These are phyloP conservation scores for Heliconius erato DNA, from an alignment of 2,888 invertebrate genomes.

Conservation along the genomic window DNA sequence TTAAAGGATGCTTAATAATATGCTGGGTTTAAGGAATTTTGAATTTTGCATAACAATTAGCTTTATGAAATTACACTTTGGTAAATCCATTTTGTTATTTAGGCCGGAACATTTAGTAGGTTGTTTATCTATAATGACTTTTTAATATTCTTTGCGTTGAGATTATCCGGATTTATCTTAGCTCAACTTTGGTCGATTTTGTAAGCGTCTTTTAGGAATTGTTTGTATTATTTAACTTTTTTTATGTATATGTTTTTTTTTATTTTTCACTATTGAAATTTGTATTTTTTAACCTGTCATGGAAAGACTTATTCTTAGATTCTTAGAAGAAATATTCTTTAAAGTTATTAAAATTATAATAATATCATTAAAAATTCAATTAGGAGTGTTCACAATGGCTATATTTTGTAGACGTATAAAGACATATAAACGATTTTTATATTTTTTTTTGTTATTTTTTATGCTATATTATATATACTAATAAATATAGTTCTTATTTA, in stretches of 20 bases:
- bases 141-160: slow-evolving; percentile 29
- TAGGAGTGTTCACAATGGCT: no score
- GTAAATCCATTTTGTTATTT: slow-evolving; percentile 43
- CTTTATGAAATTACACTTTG: slow-evolving; percentile 45
- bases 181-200: not conserved
- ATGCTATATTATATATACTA: no score
- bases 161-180: slow-evolving; percentile 20
- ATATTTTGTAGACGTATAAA: not conserved
- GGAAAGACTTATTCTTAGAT: no score
- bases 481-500: no score
- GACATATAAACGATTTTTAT: no score
- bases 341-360: no score
- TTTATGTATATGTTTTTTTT: not conserved
- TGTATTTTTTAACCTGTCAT: no score
- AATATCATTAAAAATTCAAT: no score
- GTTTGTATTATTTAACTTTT: not conserved
- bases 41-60: slow-evolving; percentile 52
- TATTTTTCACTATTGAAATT: no score
- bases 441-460: no score
- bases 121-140: slow-evolving; percentile 34
- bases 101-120: slow-evolving; percentile 19
- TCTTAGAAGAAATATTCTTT: no score
- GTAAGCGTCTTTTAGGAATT: not conserved
- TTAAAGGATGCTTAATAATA: slow-evolving; percentile 59
- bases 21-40: slow-evolving; percentile 51